Evolutionary conservation across 1,140 invertebrate genomes (phyloP), one percentile per base, ranked within the genome.

Genomic region (Drosophila suzukii): DNA sequence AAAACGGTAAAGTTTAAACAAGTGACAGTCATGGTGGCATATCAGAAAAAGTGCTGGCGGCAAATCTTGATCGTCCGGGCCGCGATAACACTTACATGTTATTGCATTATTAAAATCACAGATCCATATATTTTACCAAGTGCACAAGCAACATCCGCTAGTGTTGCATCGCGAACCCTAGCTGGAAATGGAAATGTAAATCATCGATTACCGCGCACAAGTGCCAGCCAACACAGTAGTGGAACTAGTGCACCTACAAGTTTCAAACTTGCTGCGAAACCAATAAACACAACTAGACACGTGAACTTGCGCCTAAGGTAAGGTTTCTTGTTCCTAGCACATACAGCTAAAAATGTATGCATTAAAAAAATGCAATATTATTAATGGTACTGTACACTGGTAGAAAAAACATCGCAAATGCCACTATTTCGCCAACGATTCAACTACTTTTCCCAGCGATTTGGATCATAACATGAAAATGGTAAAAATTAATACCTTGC

Each of bases 301-400:
- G 71, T 66, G 65, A 82, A 72, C 56, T 60, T 93, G 92, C 96
- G 96, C n/a, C 94, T 93, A 55, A 95, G 94, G 95, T 95, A 95
- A 73, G 93, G 93, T 79, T 92, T 94, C 6, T 0, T n/a, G 12
- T 39, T n/a, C 13, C 3, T 13, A 39, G 12, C 7, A 34, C 7
- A 34, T 34, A 2, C 7, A 10, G 3, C 0, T 39, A 36, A 36
- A 10, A 7, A 36, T 39, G 11, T 39, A n/a, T 1, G 4, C 11
- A 12, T 39, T 2, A 12, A 39, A 12, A 12, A 1, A 32, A 6
- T 8, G 6, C 1, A 8, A 32, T 32, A 7, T 32, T 32, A 32
- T 7, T 0, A 32, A 7, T 32, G 7, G 30, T 27, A 32, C 6
- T 8, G 1, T 8, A 32, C 4, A 32, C 32, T 20, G 20, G 20